Evolutionary conservation across 2,888 invertebrate genomes (phyloP), one percentile per base, ranked within the genome.

Genomic region (Minunthozetes semirufus): DNA sequence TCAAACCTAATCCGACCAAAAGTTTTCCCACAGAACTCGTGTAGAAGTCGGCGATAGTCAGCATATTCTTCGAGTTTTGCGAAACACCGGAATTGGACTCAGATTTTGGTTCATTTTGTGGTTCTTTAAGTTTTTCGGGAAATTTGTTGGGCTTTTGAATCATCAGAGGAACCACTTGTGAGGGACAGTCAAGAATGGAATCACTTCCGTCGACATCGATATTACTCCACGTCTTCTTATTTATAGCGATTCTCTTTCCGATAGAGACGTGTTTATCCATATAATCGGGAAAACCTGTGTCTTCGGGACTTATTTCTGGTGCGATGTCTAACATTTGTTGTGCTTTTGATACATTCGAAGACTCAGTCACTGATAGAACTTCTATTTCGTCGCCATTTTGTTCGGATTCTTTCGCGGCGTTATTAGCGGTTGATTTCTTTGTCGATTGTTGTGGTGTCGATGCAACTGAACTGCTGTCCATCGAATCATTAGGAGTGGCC

Each of bases 1-100:
- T 93, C 76, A 91, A 87, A 42, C 96, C 96, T 79, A 96, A 91
- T 81, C 93, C 92, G 84, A 91, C 90, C 81, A 95, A 91, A 83
- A 95, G 93, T 82, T 92, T 92, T 9, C 95, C 94, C 73, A 94
- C 84, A 0, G 93, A 90, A 82, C 90, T 89, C 78, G 92, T 91
- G 82, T 94, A 94, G 82, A 92, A 94, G 77, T 89, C 77, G 13
- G 73, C 72, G n/a, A 77, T 76, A n/a, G 61, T 78, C 74, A 63
- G 74, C 78, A 70, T 77, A 73, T 68, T 77, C 72, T 59, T 78
- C 61, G 70, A 78, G 75, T 76, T 79, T 3, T 79, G 61, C 38
- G 82, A 81, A 74, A 77, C 53, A 79, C 72, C 71, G 76, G 77
- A 61, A 79, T 76, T 70, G 77, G 78, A 80, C 0, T 72, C 33